These are phyloP conservation scores for Myrmecophaga tridactyla DNA, from an alignment of 2,113 vertebrate genomes.

Conservation along the genomic window DNA sequence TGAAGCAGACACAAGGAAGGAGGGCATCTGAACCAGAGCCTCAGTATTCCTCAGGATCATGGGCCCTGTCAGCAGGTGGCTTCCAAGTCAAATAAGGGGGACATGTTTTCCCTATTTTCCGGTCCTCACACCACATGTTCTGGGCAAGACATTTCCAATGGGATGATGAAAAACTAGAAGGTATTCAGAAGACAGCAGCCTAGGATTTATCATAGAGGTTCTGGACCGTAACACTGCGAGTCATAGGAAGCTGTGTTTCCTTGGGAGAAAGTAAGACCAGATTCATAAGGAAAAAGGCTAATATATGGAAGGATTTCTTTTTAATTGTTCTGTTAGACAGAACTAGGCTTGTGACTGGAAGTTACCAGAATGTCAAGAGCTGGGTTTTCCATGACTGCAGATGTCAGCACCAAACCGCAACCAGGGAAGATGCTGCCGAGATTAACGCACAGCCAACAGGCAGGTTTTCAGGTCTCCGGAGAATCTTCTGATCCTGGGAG, in stretches of 20 bases:
- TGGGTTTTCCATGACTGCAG: background rate
- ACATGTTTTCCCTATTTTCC: background rate
- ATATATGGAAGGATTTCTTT: background rate
- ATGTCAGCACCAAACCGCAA: rapidly evolving
- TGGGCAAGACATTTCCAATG: background rate
- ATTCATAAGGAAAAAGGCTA: background rate
- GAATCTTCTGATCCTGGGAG: background rate
- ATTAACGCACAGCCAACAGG: too few relatives aligned
- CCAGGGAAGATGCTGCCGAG: background rate
- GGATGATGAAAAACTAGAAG: background rate
- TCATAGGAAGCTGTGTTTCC: background rate
- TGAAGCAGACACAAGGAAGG: background rate
- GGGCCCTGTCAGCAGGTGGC: background rate
- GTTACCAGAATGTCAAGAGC: background rate
- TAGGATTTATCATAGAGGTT: background rate
- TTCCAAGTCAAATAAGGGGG: background rate
- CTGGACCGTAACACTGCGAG: background rate
- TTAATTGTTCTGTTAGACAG: background rate
- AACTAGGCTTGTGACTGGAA: background rate
- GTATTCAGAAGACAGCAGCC: background rate
- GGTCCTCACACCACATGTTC: background rate
- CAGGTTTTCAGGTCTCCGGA: background rate
- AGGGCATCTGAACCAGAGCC: background rate
- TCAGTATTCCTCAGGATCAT: rapidly evolving
- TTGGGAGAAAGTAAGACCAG: background rate